phyloP scores from a whole-genome alignment of 2,797 vertebrate species.

The Chelonia mydas region DNA sequence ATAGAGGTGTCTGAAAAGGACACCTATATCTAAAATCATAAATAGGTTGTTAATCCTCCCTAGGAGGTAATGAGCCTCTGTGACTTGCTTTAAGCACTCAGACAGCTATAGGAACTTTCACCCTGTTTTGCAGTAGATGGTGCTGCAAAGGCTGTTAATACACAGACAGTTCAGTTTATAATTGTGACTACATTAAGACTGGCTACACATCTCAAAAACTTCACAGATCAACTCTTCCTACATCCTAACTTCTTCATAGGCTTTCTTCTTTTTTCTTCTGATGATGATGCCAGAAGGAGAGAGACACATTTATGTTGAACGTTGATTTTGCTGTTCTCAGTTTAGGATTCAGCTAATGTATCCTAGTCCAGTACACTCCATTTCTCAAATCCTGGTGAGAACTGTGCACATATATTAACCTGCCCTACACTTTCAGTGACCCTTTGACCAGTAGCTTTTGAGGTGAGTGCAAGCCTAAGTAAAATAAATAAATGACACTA shows the following conservation, averaged over 20 bases:
- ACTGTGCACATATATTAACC: background rate
- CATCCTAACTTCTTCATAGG: background rate
- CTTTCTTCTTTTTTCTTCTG: background rate
- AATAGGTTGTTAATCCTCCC: constrained; percentile 66
- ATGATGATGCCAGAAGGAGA: fast-evolving
- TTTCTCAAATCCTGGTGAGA: background rate
- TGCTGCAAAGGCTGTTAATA: constrained; percentile 36
- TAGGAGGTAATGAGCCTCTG: constrained; percentile 69
- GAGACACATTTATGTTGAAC: background rate
- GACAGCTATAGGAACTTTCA: background rate
- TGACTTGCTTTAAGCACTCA: background rate
- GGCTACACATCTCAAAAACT: background rate
- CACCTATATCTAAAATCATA: constrained; percentile 71
- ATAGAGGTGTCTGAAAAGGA: constrained; percentile 65
- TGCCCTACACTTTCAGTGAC: background rate
- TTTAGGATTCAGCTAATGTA: background rate
- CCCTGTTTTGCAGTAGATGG: background rate
- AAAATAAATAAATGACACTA: constrained; percentile 54
- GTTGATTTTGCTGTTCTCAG: background rate
- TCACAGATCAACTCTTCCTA: background rate
- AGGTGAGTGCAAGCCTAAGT: background rate
- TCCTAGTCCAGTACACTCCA: background rate
- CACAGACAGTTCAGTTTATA: constrained; percentile 19
- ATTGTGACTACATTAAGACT: background rate
- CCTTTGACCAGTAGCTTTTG: background rate